Base-by-base conservation (phyloP, 1,140 invertebrate species). In the Zaprionus lachaisei region DNA sequence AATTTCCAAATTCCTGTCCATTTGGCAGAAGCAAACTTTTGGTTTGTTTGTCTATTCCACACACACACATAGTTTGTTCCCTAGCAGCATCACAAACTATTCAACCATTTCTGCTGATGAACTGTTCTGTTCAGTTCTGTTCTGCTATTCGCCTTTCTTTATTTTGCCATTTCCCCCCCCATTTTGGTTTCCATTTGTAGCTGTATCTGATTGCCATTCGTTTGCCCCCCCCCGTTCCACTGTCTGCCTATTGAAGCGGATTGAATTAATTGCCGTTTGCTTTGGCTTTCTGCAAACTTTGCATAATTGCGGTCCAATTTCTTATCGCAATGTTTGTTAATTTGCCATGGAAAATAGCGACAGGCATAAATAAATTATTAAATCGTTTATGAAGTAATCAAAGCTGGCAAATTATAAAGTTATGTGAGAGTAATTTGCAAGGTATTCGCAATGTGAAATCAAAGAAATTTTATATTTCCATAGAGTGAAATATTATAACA, bases 1-100 rank as follows among this genome's bases (percentile, higher is more conserved):
- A 89, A 89, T 89, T 89, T 89, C 87, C 84, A 90, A 90, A 89
- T 90, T 89, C 85, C 85, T 90, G 85, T 89, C 81, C 85, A 90
- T 89, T 89, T 89, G 81, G 75, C 79, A 81, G 70, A 79, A 72
- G 74, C 64, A 75, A 90, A 84, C 69, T 89, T 76, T 84, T 89
- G 71, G 84, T 76, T 84, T 89, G 71, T 81, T 83, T 87, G 68
- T 74, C 55, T 68, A 72, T 77, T 80, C 60, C 56, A 38, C 49
- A 77, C 74, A 31, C 31, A 34, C 9, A 31, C 31, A 34, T 9
- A 34, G 31, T 34, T 34, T 34, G 31, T 34, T 34, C 31, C 66
- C 64, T 26, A 44, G 56, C 72, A 79, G 17, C 20, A 63, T 68
- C 44, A 44, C 51, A 77, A 79, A 85, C 81, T 80, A 76, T 81